These are phyloP conservation scores for Wiebesia pumilae DNA, from an alignment of 1,140 invertebrate species.

Conservation along the genomic window DNA sequence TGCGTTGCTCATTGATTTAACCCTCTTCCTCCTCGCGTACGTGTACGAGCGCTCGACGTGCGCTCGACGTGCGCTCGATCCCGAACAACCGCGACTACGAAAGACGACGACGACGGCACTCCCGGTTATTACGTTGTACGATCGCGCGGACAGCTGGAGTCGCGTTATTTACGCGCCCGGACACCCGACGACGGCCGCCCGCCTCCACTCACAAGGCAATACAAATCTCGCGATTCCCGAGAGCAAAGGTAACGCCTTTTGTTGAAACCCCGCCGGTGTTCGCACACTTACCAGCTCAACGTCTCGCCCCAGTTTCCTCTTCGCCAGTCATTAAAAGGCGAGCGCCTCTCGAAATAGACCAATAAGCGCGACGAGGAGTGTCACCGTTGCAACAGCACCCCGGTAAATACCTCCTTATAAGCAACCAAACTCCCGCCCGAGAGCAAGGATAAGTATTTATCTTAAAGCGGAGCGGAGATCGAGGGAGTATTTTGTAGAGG, in stretches of 20 bases:
- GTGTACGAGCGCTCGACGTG: no score
- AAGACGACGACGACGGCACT: background rate
- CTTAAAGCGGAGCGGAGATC: background rate
- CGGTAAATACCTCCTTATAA: background rate
- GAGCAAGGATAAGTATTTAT: background rate
- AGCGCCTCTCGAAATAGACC: no score
- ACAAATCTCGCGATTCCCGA: background rate
- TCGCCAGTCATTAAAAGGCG: background rate
- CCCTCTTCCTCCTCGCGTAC: background rate
- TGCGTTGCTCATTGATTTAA: conserved; percentile 18
- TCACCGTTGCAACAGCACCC: no score
- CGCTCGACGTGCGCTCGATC: background rate
- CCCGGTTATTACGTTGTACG: conserved; percentile 21
- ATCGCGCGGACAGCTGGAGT: background rate
- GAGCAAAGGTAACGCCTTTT: background rate
- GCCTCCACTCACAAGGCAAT: background rate
- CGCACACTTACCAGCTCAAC: no score
- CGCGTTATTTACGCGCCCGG: background rate
- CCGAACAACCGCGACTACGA: background rate
- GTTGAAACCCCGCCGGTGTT: background rate
- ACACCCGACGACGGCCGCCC: no score
- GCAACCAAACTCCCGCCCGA: background rate
- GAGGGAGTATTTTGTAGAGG: background rate
- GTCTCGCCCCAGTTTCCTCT: no score
- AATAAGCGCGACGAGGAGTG: background rate